phyloP scores from a whole-genome alignment of 2,797 vertebrate genomes.

The Diglossa cyanea region DNA sequence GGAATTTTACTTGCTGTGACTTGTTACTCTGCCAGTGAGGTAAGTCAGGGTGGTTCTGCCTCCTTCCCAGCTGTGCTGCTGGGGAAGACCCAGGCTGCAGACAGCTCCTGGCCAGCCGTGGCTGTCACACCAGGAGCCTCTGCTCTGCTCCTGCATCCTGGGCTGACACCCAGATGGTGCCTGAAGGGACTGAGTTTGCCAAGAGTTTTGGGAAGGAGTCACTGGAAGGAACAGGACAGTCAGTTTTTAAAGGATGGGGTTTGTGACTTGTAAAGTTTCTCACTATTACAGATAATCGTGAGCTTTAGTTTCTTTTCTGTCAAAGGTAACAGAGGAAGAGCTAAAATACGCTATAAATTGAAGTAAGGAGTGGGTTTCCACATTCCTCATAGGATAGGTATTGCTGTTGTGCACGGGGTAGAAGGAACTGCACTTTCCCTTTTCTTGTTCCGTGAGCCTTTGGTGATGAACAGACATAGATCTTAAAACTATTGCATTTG shows the following conservation, averaged over 20 bases:
- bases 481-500: constrained; percentile 17
- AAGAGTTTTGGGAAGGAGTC: not conserved
- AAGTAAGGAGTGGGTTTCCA: not conserved
- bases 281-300: not conserved
- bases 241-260: not conserved
- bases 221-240: not conserved
- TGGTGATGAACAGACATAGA: not conserved
- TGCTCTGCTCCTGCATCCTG: not conserved
- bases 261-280: not conserved
- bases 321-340: not conserved
- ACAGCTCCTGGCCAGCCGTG: not conserved
- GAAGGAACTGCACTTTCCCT: not conserved
- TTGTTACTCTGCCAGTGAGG: not conserved
- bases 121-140: not conserved
- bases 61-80: not conserved
- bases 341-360: not conserved
- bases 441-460: not conserved
- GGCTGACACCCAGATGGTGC: accelerated
- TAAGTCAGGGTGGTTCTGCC: not conserved
- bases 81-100: not conserved
- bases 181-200: not conserved
- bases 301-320: not conserved
- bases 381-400: not conserved
- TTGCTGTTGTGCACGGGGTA: not conserved
- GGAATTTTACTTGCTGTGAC: not conserved